Percentiles rank a stretch among this genome's conserved stretches.
Conservation (phyloP, 2,113 vertebrate species). For the Fregata magnificens region DNA sequence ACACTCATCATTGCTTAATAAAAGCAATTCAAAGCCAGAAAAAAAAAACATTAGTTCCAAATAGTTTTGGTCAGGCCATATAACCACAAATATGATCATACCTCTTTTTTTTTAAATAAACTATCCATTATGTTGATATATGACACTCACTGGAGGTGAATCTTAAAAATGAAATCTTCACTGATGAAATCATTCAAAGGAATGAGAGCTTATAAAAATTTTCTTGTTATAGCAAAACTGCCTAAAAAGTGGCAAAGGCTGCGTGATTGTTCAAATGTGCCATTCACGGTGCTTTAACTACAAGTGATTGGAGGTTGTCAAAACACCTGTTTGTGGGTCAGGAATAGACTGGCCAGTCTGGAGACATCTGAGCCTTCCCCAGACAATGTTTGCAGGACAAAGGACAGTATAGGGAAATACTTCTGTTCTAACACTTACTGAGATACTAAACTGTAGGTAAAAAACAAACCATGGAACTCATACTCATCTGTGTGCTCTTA, state of each 20-base stretch:
- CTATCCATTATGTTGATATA: background rate
- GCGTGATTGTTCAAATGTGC: background rate
- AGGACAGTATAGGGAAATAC: background rate
- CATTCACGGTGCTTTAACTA: background rate
- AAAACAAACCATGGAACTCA: background rate
- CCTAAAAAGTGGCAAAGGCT: background rate
- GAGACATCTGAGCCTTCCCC: background rate
- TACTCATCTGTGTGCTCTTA: background rate
- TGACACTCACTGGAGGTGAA: background rate
- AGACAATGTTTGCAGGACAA: background rate
- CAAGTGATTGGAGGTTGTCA: background rate
- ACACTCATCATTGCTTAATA: background rate
- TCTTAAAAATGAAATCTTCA: background rate
- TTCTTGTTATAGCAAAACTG: background rate
- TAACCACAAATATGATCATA: background rate
- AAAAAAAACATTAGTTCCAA: background rate
- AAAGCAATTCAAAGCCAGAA: background rate
- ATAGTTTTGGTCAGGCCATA: background rate
- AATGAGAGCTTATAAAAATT: background rate
- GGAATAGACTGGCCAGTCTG: background rate
- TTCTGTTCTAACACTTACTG: background rate
- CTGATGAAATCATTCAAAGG: background rate
- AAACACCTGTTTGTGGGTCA: background rate
- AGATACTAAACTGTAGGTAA: background rate
- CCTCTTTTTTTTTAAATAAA: background rate